phyloP scores from a whole-genome alignment of 2,888 invertebrate species.

The Chymomyza procnemis region DNA sequence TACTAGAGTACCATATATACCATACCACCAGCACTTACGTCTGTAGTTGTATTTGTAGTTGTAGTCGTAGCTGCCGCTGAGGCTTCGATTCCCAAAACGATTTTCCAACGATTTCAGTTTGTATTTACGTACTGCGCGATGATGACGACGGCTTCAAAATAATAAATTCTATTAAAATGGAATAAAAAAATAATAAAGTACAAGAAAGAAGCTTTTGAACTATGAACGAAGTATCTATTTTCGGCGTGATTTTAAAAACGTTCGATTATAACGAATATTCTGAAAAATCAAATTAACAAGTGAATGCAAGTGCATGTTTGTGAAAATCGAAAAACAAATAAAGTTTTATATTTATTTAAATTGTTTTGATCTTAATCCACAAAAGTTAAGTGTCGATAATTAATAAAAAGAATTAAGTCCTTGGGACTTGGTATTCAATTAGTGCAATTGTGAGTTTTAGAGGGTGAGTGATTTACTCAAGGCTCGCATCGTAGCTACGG shows the following conservation, averaged over 20 bases:
- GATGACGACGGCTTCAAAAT: slow-evolving; percentile 76
- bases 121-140: slow-evolving; percentile 77
- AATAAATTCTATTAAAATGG: slow-evolving; percentile 33
- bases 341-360: not conserved
- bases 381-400: not conserved
- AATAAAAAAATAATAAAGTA: slow-evolving; percentile 12
- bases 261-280: not conserved
- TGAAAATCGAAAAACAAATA: not conserved
- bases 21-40: not conserved
- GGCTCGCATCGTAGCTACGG: not conserved
- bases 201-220: not conserved
- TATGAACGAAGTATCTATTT: not conserved
- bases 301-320: not conserved
- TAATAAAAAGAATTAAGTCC: not conserved
- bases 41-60: not conserved
- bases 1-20: not conserved
- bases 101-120: slow-evolving; percentile 77
- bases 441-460: not conserved
- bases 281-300: not conserved
- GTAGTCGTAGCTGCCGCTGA: slow-evolving; percentile 23
- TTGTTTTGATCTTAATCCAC: not conserved
- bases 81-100: slow-evolving; percentile 69
- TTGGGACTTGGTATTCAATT: not conserved
- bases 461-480: not conserved
- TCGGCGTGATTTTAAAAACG: not conserved